Conservation (phyloP, 37 sponge, comb jelly and placozoan genomes). For the Beroe forskalii region DNA sequence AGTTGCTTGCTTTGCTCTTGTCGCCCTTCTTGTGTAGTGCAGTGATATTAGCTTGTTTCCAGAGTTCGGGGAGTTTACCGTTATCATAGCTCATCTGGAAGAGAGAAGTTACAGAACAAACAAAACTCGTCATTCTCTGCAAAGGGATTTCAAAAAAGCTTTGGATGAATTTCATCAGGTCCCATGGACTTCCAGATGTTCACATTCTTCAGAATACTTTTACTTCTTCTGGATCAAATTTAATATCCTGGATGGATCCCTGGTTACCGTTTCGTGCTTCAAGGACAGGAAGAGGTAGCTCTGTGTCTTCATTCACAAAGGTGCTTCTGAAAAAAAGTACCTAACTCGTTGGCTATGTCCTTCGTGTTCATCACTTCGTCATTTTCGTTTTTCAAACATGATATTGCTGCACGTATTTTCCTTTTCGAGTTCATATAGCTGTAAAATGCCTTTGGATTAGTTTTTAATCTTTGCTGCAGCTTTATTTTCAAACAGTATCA, state of each 20-base stretch:
- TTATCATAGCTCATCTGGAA: slow-evolving; percentile 17
- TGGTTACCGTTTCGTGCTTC: neutral
- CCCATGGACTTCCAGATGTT: slow-evolving; percentile 12
- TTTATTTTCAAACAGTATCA: neutral
- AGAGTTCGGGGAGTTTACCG: neutral
- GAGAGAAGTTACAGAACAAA: neutral
- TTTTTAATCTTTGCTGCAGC: neutral
- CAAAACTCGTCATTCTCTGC: neutral
- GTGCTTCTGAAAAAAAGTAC: neutral
- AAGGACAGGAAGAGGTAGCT: neutral
- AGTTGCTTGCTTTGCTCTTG: no score
- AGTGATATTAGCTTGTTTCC: no score
- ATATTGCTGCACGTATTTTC: neutral
- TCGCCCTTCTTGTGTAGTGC: slow-evolving; percentile 15
- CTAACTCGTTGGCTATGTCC: slow-evolving; percentile 17
- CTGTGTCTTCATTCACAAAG: neutral
- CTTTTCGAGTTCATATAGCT: neutral
- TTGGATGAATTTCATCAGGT: no score
- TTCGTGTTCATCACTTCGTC: neutral
- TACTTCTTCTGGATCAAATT: neutral
- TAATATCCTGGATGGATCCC: neutral
- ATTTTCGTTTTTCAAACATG: neutral
- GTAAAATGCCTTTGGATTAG: no score
- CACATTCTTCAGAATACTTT: neutral
- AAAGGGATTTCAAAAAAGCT: neutral